Evolutionary conservation across 1,140 invertebrate species (phyloP).

Genomic region (Danaus plexippus): DNA sequence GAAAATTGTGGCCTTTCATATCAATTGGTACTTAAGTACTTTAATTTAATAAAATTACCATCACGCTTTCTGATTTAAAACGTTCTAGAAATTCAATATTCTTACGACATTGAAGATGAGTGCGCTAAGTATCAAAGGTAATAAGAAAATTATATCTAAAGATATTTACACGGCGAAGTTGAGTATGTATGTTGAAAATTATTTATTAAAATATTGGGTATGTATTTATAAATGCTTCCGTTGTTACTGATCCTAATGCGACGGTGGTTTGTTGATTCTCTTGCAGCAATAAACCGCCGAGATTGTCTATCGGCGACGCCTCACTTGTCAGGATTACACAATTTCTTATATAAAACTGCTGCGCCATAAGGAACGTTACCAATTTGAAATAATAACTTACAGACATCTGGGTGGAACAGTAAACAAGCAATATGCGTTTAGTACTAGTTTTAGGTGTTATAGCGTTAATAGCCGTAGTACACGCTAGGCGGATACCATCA

Average conservation of each 20-base stretch:
- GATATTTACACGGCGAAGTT: background rate
- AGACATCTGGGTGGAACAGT: slow-evolving; percentile 24
- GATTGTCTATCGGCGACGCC: slow-evolving; percentile 42
- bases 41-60: no score
- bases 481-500: slow-evolving; percentile 41
- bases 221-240: no score
- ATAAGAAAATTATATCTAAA: slow-evolving; percentile 8
- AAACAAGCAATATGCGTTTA: slow-evolving; percentile 42
- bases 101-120: slow-evolving; percentile 7
- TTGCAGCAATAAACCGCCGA: slow-evolving; percentile 41
- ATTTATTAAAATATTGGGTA: slow-evolving; percentile 2
- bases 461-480: slow-evolving; percentile 27
- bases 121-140: slow-evolving; percentile 6
- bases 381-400: slow-evolving; percentile 47
- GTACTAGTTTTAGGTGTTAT: slow-evolving; percentile 43
- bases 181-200: slow-evolving; percentile 1
- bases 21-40: no score
- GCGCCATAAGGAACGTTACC: slow-evolving; percentile 50
- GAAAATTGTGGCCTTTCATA: no score
- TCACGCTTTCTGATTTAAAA: no score
- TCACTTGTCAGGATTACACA: slow-evolving; percentile 56
- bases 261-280: slow-evolving; percentile 5
- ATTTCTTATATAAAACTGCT: slow-evolving; percentile 66
- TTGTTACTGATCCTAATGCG: no score
- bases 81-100: slow-evolving; percentile 7